Percentiles rank a stretch among this genome's conserved stretches.
Conservation (phyloP, 2,797 vertebrate species). For the Saxicola maurus region DNA sequence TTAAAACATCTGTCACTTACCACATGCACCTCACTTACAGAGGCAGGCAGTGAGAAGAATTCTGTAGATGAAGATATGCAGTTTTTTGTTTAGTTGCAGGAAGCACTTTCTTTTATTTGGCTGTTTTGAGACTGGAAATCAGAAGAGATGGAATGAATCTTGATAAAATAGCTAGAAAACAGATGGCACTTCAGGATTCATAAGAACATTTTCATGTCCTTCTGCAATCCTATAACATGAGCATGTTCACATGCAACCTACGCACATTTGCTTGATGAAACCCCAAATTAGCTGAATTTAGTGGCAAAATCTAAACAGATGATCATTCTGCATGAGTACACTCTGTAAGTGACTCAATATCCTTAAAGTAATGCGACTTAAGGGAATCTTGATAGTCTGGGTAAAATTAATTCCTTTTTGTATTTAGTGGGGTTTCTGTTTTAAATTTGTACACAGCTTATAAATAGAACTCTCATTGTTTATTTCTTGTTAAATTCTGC, state of each 20-base stretch:
- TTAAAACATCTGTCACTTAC: neutral
- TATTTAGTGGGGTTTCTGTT: neutral
- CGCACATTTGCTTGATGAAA: neutral
- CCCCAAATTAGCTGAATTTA: neutral
- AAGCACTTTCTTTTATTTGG: neutral
- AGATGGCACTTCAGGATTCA: neutral
- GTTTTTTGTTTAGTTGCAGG: neutral
- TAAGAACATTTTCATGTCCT: neutral
- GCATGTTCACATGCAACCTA: neutral
- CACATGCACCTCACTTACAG: rapidly evolving
- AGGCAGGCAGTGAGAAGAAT: neutral
- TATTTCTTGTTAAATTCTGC: neutral
- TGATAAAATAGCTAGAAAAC: neutral
- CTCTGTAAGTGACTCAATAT: neutral
- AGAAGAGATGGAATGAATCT: neutral
- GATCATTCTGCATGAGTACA: neutral
- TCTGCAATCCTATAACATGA: neutral
- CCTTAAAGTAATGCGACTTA: neutral
- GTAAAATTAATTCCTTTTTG: neutral
- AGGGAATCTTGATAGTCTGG: neutral
- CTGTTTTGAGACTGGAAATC: neutral
- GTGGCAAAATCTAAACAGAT: neutral
- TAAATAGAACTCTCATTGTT: neutral
- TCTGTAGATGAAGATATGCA: neutral
- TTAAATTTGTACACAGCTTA: neutral